Conservation (phyloP, 2,888 invertebrate species). For the Epicampocera succincta region DNA sequence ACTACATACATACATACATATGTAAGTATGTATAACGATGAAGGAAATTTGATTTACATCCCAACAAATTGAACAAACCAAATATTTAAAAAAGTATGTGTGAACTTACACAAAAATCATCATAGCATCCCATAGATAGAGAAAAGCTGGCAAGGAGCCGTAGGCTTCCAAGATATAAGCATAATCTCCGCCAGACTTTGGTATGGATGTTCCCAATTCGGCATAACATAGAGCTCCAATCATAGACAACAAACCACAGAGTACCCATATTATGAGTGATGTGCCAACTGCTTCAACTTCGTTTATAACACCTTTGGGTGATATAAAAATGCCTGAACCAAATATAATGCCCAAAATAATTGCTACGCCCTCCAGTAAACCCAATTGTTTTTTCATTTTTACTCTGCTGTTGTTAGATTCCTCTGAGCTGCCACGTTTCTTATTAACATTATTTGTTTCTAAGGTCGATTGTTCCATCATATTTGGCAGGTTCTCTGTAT, state of each 20-base stretch:
- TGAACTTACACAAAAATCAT: constrained; percentile 94
- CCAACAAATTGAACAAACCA: background rate
- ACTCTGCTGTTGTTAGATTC: constrained; percentile 82
- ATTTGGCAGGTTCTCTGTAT: constrained; percentile 73
- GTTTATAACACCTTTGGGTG: constrained; percentile 95
- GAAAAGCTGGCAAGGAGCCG: constrained; percentile 94
- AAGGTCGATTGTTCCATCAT: constrained; percentile 17
- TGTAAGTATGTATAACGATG: no score
- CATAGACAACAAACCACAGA: constrained; percentile 94
- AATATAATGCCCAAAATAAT: constrained; percentile 97
- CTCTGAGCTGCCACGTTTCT: constrained; percentile 73
- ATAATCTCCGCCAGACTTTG: constrained; percentile 98
- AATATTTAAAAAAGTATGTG: background rate
- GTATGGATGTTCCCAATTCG: constrained; percentile 91
- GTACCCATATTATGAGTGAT: constrained; percentile 92
- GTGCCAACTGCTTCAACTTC: constrained; percentile 95
- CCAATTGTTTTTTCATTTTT: constrained; percentile 93
- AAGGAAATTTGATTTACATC: no score
- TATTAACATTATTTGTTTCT: constrained; percentile 41
- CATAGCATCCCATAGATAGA: constrained; percentile 98
- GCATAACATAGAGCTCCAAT: constrained; percentile 98
- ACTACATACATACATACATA: no score
- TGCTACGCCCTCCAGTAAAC: constrained; percentile 94
- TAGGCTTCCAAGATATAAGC: constrained; percentile 97
- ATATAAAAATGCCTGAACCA: constrained; percentile 97